phyloP scores from a whole-genome alignment of 2,797 vertebrate species.

The Mus caroli region DNA sequence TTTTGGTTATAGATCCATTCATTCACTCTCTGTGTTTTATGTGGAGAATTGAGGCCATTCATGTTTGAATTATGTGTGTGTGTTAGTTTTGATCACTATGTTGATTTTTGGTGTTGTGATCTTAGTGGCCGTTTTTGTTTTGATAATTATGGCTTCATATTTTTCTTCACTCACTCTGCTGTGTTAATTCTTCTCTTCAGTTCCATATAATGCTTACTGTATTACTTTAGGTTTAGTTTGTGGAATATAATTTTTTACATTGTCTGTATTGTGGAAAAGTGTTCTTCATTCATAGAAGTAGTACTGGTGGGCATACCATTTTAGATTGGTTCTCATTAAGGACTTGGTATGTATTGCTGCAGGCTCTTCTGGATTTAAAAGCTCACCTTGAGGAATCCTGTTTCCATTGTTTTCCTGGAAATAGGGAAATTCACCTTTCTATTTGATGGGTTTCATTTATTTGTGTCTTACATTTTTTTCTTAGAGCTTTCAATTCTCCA shows the following conservation, averaged over 20 bases:
- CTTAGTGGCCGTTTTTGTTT: too few species aligned
- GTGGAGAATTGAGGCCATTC: too few species aligned
- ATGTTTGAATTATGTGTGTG: too few species aligned
- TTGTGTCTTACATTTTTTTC: background rate
- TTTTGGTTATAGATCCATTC: too few species aligned
- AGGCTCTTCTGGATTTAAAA: background rate
- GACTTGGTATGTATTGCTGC: background rate
- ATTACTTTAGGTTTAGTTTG: too few species aligned
- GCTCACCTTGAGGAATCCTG: background rate
- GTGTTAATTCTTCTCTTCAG: too few species aligned
- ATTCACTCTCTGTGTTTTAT: too few species aligned
- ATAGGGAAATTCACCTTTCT: background rate
- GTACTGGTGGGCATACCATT: background rate
- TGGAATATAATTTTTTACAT: too few species aligned
- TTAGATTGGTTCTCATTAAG: background rate
- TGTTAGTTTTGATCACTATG: too few species aligned
- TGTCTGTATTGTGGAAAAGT: background rate
- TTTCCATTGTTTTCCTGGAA: background rate
- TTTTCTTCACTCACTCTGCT: rapidly evolving
- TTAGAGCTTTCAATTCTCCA: background rate
- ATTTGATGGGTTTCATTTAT: background rate
- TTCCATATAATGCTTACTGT: too few species aligned
- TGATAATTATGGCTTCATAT: too few species aligned
- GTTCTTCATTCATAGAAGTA: background rate
- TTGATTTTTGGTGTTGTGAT: too few species aligned